Percentiles rank a stretch among this genome's conserved stretches.
Conservation (phyloP, 2,113 vertebrate genomes). For the Charadrius vociferus region DNA sequence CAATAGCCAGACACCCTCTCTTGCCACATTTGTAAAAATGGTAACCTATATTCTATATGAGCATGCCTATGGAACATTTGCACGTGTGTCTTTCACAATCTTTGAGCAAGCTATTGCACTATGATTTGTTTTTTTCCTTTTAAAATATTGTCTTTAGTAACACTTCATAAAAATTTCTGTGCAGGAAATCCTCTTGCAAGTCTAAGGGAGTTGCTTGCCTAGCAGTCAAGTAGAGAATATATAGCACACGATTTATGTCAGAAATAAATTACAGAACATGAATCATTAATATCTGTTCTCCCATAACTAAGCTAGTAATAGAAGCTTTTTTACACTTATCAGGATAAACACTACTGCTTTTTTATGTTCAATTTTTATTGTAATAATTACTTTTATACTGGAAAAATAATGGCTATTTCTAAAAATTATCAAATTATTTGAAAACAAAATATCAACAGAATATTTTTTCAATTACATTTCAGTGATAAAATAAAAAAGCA, state of each 20-base stretch:
- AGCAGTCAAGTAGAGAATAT: background rate
- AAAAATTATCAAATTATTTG: background rate
- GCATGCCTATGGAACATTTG: background rate
- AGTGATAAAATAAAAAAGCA: background rate
- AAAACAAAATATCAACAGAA: background rate
- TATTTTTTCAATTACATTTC: background rate
- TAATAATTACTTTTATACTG: background rate
- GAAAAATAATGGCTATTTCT: background rate
- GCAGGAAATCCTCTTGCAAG: background rate
- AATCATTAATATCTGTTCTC: background rate
- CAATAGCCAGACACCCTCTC: background rate
- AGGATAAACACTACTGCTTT: background rate
- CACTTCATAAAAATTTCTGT: background rate
- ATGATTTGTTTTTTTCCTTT: background rate
- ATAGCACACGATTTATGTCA: background rate
- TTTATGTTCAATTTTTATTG: background rate
- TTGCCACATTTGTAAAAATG: background rate
- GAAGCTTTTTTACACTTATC: background rate
- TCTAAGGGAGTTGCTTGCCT: background rate
- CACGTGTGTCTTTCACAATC: background rate
- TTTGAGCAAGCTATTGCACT: background rate
- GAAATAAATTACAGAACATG: background rate
- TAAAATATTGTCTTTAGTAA: background rate
- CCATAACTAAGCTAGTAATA: background rate
- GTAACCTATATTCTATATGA: background rate